Base-by-base conservation (phyloP, 2,797 vertebrate genomes). In the Bucorvus abyssinicus region DNA sequence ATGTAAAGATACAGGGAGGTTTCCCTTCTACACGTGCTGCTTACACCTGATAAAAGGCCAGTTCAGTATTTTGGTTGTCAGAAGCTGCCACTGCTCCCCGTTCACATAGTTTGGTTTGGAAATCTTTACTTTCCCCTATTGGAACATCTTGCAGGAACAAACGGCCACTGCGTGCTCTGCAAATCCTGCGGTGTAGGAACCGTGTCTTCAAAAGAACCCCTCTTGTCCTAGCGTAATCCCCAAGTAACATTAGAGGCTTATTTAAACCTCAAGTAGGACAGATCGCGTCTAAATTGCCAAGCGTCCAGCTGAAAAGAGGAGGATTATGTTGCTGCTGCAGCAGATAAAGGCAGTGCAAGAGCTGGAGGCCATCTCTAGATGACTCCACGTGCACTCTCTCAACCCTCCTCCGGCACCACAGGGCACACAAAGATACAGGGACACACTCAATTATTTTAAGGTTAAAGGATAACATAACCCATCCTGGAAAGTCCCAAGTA, bases 101-200 rank as follows among this genome's bases (percentile, higher is more conserved):
- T 12, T 20, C 0, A 0, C 0, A 0, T 1, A 12, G 38, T 40
- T 40, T 40, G 3, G 3, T 3, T 59, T n/a, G 45, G 57, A 69
- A 84, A 17, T 7, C 16, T 4, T 14, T 32, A 12, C 49, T 22
- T 55, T 30, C 8, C 14, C 40, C 21, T 18, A 40, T 27, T 59
- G 2, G 6, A 82, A 32, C 3, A 9, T 36, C 78, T 60, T 30
- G 4, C 7, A 2, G 10, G 24, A 53, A 42, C 30, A 20, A 36
- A 18, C 0, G 3, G 32, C 52, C 49, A 38, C 19, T 2, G 23
- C 23, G 60, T 14, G 42, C 45, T 73, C 67, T 61, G 22, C 0
- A 1, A 86, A 61, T 23, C 65, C 73, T 3, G n/a, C 64, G 12
- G 9, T 12, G 23, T 0, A 0, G 53, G 52, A 84, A 24, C 38